phyloP scores from a whole-genome alignment of 2,113 vertebrate species.

The Phylloscopus whistleri region DNA sequence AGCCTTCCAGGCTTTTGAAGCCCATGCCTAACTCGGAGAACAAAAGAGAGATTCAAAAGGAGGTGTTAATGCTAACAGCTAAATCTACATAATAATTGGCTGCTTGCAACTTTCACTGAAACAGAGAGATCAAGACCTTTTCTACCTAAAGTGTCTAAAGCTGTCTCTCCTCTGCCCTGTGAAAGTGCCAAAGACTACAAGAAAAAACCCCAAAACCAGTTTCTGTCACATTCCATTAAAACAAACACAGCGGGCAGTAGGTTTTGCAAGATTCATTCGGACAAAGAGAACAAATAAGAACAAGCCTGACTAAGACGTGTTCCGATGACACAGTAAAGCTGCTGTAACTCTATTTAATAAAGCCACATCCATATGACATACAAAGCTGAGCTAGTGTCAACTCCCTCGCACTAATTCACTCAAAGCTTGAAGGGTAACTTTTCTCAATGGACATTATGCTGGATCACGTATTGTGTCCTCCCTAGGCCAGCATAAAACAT shows the following conservation, averaged over 20 bases:
- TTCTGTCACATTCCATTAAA: background rate
- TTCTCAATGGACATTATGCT: background rate
- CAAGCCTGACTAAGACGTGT: background rate
- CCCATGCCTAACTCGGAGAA: background rate
- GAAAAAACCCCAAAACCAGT: background rate
- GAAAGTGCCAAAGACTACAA: background rate
- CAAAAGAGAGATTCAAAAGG: background rate
- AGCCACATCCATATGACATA: background rate
- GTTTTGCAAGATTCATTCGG: background rate
- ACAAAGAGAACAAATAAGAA: background rate
- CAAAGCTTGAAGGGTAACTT: background rate
- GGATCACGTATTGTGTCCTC: background rate
- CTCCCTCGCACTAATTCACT: background rate
- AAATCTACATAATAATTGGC: background rate
- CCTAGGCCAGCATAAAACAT: background rate
- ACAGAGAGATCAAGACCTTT: background rate
- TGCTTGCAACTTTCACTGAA: background rate
- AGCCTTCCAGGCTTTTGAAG: background rate
- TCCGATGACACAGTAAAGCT: background rate
- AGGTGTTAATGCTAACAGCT: conserved; percentile 9
- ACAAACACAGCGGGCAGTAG: background rate
- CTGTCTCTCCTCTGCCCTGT: background rate
- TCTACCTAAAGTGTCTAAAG: background rate
- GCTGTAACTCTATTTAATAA: background rate
- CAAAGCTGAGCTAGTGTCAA: background rate